Conservation (phyloP, 2,888 invertebrate genomes). For the Ormyrus pomaceus region DNA sequence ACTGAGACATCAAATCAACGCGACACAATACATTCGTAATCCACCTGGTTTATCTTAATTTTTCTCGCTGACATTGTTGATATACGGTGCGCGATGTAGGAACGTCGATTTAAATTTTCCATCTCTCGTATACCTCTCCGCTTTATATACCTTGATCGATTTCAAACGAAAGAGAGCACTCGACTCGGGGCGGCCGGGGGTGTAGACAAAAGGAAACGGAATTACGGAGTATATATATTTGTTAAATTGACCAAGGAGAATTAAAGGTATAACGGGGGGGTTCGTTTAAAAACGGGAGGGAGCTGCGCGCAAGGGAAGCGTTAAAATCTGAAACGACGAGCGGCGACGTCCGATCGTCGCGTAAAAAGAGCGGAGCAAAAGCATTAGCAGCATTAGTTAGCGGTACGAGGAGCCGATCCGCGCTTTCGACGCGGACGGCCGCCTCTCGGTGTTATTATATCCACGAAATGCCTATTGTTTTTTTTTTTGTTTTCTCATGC, state of each 20-base stretch:
- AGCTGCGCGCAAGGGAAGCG: neutral
- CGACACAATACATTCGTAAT: conserved; percentile 12
- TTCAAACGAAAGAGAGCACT: neutral
- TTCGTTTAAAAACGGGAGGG: neutral
- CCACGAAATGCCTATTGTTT: neutral
- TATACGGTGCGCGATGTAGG: conserved; percentile 1
- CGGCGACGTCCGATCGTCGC: conserved; percentile 5
- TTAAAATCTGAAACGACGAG: neutral
- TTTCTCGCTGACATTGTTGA: conserved; percentile 22
- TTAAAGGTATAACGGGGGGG: neutral
- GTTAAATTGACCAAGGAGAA: neutral
- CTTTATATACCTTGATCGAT: neutral
- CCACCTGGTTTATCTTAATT: conserved; percentile 6
- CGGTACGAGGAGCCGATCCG: neutral
- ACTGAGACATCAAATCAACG: conserved; percentile 44
- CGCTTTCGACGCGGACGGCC: conserved; percentile 46
- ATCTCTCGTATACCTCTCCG: neutral
- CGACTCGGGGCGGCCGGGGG: too few relatives aligned
- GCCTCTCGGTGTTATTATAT: neutral
- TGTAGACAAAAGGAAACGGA: neutral
- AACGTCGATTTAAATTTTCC: conserved; percentile 25
- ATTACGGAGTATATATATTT: neutral
- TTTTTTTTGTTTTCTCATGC: neutral
- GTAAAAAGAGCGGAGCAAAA: conserved; percentile 6
- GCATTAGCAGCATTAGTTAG: conserved; percentile 21